phyloP scores from a whole-genome alignment of 2,888 invertebrate genomes.

The Lampropteryx suffumata region DNA sequence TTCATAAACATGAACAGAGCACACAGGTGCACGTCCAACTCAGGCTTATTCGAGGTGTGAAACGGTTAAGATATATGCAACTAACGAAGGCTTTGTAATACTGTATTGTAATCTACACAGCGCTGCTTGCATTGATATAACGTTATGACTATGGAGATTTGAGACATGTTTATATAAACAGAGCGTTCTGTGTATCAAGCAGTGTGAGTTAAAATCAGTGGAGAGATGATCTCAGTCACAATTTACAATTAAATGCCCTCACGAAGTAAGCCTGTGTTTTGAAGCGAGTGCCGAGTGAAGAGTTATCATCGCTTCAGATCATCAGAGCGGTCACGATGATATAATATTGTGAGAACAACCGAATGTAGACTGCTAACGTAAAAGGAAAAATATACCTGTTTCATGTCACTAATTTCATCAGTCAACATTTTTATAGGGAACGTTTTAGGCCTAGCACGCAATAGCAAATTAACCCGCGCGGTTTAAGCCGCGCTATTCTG shows the following conservation, averaged over 20 bases:
- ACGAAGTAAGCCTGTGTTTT: constrained; percentile 54
- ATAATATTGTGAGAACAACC: constrained; percentile 67
- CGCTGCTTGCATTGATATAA: constrained; percentile 36
- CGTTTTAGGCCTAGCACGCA: too few species aligned
- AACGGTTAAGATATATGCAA: constrained; percentile 35
- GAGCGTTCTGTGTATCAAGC: constrained; percentile 9
- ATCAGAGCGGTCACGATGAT: constrained; percentile 66
- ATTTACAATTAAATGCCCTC: constrained; percentile 63
- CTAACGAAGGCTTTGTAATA: constrained; percentile 27
- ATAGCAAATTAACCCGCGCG: too few species aligned
- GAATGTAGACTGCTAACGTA: constrained; percentile 45
- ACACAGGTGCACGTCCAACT: constrained; percentile 35
- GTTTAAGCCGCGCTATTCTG: too few species aligned
- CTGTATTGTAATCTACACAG: constrained; percentile 28
- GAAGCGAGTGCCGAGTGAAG: constrained; percentile 52
- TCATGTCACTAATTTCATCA: too few species aligned
- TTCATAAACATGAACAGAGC: constrained; percentile 35
- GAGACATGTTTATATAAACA: constrained; percentile 14
- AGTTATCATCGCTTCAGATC: constrained; percentile 68
- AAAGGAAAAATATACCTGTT: constrained; percentile 27
- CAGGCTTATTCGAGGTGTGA: constrained; percentile 40
- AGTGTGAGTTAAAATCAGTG: constrained; percentile 38
- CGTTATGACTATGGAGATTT: constrained; percentile 32
- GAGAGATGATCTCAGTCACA: constrained; percentile 56
- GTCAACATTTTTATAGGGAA: constrained; percentile 15